These are phyloP conservation scores for Heterotis niloticus DNA, from an alignment of 2,113 vertebrate species.

Conservation along the genomic window DNA sequence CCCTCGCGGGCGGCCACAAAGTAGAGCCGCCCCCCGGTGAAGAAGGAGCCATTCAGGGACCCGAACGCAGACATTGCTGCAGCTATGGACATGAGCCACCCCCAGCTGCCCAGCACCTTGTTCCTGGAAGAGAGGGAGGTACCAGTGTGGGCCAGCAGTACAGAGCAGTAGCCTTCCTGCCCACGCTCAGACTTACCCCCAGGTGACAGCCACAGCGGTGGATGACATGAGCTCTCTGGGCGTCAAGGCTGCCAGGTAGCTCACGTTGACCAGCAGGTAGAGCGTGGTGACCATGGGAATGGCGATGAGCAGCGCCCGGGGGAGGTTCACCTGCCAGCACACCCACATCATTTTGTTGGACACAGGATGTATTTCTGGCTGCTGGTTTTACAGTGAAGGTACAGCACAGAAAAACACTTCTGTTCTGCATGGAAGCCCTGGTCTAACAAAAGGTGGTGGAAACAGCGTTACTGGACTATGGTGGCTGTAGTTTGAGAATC, in stretches of 20 bases:
- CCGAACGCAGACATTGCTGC: constrained; percentile 80
- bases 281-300: constrained; percentile 78
- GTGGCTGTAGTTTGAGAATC: too few species aligned
- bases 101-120: constrained; percentile 79
- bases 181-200: constrained; percentile 68
- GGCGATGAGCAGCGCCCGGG: constrained; percentile 74
- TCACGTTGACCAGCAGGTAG: constrained; percentile 82
- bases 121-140: constrained; percentile 55
- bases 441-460: too few species aligned
- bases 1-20: constrained; percentile 84
- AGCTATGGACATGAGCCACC: constrained; percentile 79
- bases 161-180: too few species aligned
- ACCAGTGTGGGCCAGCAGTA: neutral
- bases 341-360: neutral
- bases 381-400: too few species aligned
- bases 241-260: constrained; percentile 79
- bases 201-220: constrained; percentile 75
- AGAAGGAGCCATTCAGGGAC: constrained; percentile 74
- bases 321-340: constrained; percentile 72
- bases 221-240: constrained; percentile 76
- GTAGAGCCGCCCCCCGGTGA: constrained; percentile 72
- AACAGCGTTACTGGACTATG: too few species aligned
- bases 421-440: too few species aligned
- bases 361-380: too few species aligned
- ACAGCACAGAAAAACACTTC: too few species aligned